Base-by-base conservation (phyloP, 2,888 invertebrate genomes). In the Lithodes maja region DNA sequence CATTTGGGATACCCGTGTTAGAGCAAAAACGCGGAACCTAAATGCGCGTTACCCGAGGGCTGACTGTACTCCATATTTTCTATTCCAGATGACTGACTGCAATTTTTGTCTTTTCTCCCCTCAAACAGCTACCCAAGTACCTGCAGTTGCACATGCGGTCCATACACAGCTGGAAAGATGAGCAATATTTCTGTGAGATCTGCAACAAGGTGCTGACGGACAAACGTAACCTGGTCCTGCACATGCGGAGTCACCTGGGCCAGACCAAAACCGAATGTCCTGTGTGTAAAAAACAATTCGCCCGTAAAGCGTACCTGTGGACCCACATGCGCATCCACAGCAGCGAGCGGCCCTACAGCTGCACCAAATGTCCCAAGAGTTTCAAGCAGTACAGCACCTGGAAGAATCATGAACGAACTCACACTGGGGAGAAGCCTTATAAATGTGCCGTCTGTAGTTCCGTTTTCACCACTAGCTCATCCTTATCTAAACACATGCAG, bases 401-500 rank as follows among this genome's bases (percentile, higher is more conserved):
- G 85, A 89, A 89, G 61, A 89, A 85, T 49, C 88, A 89, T 17
- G 88, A 85, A 52, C 77, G 88, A 61, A 89, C 88, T 52, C 88
- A 89, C 77, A 89, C 88, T 0, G 88, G 88, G 33, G 88, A 89
- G n/a, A 89, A 89, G 69, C 88, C 88, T 5, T 89, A 85, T 33
- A 80, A 89, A 52, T 89, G 88, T 54, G 33, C 1, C 33, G 53
- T 85, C 15, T 89, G 88, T 54, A 12, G 78, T 2, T 71, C 88
- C 5, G 74, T 33, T 52, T 89, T 85, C 68, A 54, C 85, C 50
- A 85, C 88, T n/a, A 85, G 81, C 15, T 89, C 88, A 1, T 89
- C 88, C 5, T 71, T 85, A 12, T 74, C 81, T 0, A 89, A 89
- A 53, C 88, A 89, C 52, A 52, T 89, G 12, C 88, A 89, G 53